A percentile compares a stretch with the other conserved stretches of the same genome.
These are phyloP conservation scores for Uloborus diversus DNA, from an alignment of 1,140 invertebrate genomes.

Conservation along the genomic window DNA sequence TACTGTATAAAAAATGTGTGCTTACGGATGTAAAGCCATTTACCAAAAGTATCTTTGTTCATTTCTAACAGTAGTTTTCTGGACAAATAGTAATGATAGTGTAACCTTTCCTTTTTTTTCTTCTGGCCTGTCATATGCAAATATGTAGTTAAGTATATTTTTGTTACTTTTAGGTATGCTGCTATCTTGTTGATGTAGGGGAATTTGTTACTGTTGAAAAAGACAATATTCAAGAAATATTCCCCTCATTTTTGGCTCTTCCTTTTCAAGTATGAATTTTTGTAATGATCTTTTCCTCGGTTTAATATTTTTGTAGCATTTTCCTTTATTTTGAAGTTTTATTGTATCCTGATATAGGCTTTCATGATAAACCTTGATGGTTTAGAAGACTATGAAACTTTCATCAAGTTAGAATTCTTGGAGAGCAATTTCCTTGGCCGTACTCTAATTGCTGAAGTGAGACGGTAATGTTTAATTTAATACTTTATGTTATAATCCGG, in stretches of 20 bases:
- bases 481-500: no score
- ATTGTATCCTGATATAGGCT: constrained; percentile 6
- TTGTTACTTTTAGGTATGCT: constrained; percentile 11
- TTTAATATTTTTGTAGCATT: not conserved
- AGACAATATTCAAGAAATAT: constrained; percentile 20
- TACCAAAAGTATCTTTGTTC: no score
- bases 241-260: constrained; percentile 5
- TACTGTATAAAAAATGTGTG: no score
- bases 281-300: not conserved
- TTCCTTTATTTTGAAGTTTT: not conserved
- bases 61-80: no score
- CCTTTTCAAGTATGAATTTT: constrained; percentile 21
- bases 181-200: constrained; percentile 40
- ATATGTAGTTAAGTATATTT: no score
- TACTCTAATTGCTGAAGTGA: constrained; percentile 40
- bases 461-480: constrained; percentile 16
- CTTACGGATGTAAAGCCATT: no score
- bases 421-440: constrained; percentile 3
- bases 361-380: constrained; percentile 17
- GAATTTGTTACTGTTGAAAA: constrained; percentile 3
- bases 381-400: constrained; percentile 18
- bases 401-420: not conserved
- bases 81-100: no score
- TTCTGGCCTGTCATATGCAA: no score
- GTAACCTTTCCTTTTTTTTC: no score